Evolutionary conservation across 2,888 invertebrate genomes (phyloP).

Genomic region (Amiota communis): DNA sequence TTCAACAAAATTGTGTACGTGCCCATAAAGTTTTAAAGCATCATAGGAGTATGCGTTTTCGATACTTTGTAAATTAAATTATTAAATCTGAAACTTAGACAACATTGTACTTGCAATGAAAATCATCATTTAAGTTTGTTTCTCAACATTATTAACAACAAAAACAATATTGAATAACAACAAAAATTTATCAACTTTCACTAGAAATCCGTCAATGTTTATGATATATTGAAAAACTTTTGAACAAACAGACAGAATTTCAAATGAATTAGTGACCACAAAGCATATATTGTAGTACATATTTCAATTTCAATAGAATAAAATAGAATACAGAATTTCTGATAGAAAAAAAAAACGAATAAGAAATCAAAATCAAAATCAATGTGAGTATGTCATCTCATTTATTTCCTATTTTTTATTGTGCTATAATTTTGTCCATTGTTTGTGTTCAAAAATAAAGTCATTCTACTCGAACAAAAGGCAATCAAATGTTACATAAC

Average conservation of each 20-base stretch:
- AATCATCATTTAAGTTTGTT: too few species aligned
- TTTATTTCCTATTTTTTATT: not conserved
- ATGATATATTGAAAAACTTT: slow-evolving; percentile 23
- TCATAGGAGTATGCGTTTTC: too few species aligned
- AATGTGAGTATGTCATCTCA: not conserved
- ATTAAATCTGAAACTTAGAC: too few species aligned
- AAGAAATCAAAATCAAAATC: not conserved
- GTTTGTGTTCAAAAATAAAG: not conserved
- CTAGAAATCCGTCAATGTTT: slow-evolving; percentile 9
- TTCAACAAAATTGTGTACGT: too few species aligned
- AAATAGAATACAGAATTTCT: not conserved
- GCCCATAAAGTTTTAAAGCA: too few species aligned
- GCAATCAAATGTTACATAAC: slow-evolving; percentile 22
- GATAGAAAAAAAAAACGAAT: not conserved
- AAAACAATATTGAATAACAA: too few species aligned
- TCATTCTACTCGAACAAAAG: slow-evolving; percentile 14
- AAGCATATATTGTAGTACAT: not conserved
- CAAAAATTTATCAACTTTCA: too few species aligned
- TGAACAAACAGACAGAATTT: not conserved
- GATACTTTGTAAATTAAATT: too few species aligned
- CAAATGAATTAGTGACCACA: slow-evolving; percentile 18
- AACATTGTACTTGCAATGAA: too few species aligned
- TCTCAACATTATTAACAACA: too few species aligned
- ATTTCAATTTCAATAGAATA: not conserved
- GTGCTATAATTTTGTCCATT: not conserved